These are phyloP conservation scores for Peromyscus californicus DNA, from an alignment of 2,113 vertebrate genomes.

Conservation along the genomic window DNA sequence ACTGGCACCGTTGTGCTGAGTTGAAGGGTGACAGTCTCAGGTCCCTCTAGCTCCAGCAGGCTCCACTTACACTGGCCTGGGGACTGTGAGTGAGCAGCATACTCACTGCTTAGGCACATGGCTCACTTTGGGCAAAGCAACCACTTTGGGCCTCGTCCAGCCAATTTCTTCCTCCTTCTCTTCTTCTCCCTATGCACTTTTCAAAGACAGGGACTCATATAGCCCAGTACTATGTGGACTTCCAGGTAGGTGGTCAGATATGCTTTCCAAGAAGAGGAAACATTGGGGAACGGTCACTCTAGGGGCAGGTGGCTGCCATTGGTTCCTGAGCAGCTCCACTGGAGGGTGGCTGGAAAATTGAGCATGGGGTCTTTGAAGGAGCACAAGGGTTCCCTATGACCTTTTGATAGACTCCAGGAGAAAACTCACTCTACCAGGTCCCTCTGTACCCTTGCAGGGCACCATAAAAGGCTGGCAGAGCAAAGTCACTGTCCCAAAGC, in stretches of 20 bases:
- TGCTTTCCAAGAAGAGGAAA: neutral
- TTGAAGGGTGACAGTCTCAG: neutral
- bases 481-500: neutral
- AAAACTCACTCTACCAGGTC: neutral
- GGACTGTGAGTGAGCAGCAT: neutral
- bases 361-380: neutral
- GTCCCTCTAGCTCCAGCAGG: neutral
- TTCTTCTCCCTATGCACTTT: neutral
- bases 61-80: neutral
- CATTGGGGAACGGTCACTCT: neutral
- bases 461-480: neutral
- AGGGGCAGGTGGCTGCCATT: neutral
- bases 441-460: neutral
- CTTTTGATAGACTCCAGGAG: neutral
- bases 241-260: neutral
- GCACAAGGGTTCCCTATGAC: neutral
- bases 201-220: neutral
- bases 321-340: neutral
- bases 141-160: neutral
- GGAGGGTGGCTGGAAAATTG: neutral
- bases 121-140: conserved; percentile 27
- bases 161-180: neutral
- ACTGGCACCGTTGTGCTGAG: too few species aligned
- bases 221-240: neutral
- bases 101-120: neutral